These are phyloP conservation scores for Macroteleia sp. DNA, from an alignment of 2,888 invertebrate genomes.

Conservation along the genomic window DNA sequence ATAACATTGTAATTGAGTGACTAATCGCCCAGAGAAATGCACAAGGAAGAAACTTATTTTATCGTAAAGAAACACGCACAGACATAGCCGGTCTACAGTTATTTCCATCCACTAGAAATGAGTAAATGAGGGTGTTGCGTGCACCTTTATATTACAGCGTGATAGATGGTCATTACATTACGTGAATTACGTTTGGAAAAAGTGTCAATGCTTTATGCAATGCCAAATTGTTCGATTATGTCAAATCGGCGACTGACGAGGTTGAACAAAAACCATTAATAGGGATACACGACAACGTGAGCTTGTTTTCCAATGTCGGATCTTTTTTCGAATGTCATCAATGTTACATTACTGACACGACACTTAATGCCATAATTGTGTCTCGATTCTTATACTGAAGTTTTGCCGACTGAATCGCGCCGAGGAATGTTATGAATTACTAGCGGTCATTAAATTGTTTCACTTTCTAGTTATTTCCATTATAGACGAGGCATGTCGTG, in stretches of 20 bases:
- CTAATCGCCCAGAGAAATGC: slow-evolving; percentile 54
- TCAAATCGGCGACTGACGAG: not conserved
- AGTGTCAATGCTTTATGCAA: slow-evolving; percentile 29
- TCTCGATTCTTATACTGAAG: not conserved
- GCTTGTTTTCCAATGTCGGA: not conserved
- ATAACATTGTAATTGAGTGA: slow-evolving; percentile 64
- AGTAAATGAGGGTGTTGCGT: slow-evolving; percentile 59
- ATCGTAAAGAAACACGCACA: slow-evolving; percentile 40
- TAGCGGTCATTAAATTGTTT: slow-evolving; percentile 21
- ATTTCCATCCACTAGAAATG: slow-evolving; percentile 53
- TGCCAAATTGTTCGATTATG: slow-evolving; percentile 9
- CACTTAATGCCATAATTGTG: slow-evolving; percentile 31
- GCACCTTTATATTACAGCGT: slow-evolving; percentile 29
- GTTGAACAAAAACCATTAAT: not conserved
- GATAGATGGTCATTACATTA: slow-evolving; percentile 44
- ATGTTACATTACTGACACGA: slow-evolving; percentile 4
- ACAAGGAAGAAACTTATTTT: slow-evolving; percentile 59
- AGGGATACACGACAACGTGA: too few relatives aligned
- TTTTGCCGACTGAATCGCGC: not conserved
- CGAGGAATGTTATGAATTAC: slow-evolving; percentile 10
- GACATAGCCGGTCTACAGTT: slow-evolving; percentile 53
- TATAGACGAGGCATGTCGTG: too few relatives aligned
- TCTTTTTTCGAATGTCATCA: slow-evolving; percentile 1
- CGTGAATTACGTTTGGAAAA: slow-evolving; percentile 41
- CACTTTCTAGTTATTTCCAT: too few relatives aligned